phyloP scores from a whole-genome alignment of 2,888 invertebrate genomes.

The Drosophila niveifrons region DNA sequence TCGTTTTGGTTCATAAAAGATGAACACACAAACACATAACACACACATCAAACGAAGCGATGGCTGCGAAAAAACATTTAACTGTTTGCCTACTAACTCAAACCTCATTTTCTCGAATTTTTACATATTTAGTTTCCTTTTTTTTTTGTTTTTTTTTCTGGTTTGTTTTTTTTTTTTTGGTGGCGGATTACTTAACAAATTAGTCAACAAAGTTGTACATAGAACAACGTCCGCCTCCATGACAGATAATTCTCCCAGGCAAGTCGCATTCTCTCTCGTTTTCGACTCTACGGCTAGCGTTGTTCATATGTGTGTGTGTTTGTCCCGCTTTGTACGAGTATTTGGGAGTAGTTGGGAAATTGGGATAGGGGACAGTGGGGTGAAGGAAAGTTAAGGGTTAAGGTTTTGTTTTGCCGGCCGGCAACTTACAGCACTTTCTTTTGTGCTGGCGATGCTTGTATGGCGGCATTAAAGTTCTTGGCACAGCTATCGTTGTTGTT shows the following conservation, averaged over 20 bases:
- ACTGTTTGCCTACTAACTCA: conserved; percentile 62
- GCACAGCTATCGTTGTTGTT: conserved; percentile 79
- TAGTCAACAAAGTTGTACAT: conserved; percentile 80
- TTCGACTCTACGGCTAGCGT: conserved; percentile 12
- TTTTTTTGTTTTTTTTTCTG: conserved; percentile 17
- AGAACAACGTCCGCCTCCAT: conserved; percentile 57
- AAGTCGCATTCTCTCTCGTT: not conserved
- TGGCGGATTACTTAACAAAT: conserved; percentile 75
- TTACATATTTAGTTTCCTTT: not conserved
- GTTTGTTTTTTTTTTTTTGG: conserved; percentile 56
- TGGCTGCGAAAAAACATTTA: conserved; percentile 76
- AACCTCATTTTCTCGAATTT: conserved; percentile 32
- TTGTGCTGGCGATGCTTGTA: conserved; percentile 36
- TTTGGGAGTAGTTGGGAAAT: conserved; percentile 33
- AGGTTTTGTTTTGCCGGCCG: not conserved
- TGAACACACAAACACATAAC: conserved; percentile 50
- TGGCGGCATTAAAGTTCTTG: conserved; percentile 73
- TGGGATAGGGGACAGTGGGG: not conserved
- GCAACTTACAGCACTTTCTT: conserved; percentile 65
- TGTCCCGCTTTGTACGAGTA: conserved; percentile 63
- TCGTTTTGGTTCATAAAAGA: conserved; percentile 35
- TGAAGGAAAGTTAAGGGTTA: not conserved
- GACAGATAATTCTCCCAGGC: conserved; percentile 7
- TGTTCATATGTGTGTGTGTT: conserved; percentile 28
- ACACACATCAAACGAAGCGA: conserved; percentile 71